Conservation (phyloP, 2,888 invertebrate species). For the Petrophora chlorosata region DNA sequence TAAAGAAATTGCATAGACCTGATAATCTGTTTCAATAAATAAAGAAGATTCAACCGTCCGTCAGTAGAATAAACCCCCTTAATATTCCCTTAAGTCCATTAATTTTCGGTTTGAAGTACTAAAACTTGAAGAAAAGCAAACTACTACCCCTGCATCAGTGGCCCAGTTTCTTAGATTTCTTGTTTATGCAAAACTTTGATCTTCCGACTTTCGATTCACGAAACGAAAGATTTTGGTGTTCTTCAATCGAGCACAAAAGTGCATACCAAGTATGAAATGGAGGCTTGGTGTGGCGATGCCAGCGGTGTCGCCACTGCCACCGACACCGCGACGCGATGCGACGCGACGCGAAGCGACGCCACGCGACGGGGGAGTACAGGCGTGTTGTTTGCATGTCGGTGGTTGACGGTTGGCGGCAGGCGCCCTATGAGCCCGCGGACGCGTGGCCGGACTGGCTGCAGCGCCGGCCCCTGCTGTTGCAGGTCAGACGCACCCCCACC, state of each 20-base stretch:
- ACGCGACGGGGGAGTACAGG: no score
- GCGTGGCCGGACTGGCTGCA: constrained; percentile 84
- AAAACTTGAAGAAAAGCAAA: background rate
- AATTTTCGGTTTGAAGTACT: background rate
- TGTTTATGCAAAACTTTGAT: constrained; percentile 5
- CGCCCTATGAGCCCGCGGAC: constrained; percentile 72
- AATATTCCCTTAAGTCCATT: background rate
- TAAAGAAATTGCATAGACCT: constrained; percentile 1
- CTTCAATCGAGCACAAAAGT: background rate
- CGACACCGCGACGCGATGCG: no score
- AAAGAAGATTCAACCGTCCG: no score
- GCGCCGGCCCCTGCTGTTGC: constrained; percentile 92
- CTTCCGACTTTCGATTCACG: no score
- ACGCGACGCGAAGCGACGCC: no score
- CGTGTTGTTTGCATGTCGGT: constrained; percentile 81
- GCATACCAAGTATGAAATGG: constrained; percentile 43
- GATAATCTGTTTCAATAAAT: background rate
- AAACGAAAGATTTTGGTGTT: no score
- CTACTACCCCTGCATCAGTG: no score
- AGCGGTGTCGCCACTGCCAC: constrained; percentile 24
- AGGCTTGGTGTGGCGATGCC: constrained; percentile 33
- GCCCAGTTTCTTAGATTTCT: no score
- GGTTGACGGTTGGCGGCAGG: constrained; percentile 77
- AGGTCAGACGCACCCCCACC: constrained; percentile 85
- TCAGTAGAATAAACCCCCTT: no score